Evolutionary conservation across 1,140 invertebrate species (phyloP), one percentile per base, ranked within the genome.

Genomic region (Ips typographus): DNA sequence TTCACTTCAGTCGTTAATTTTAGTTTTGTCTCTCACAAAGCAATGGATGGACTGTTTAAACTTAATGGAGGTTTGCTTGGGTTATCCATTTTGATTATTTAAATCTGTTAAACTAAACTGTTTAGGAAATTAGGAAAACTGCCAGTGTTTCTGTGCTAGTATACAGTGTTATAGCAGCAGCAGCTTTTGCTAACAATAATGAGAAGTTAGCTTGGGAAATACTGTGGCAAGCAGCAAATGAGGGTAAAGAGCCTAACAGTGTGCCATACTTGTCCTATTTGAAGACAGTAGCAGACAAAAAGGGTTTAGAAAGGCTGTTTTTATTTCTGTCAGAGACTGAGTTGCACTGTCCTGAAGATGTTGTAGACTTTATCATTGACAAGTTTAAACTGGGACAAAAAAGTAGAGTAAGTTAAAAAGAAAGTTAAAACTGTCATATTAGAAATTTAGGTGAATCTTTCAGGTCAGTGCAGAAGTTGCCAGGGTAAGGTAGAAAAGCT

Each of bases 401-500:
- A 68, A 52, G 22, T 41, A 70, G 40, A 64, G 69, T 71, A 71
- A 65, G 69, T 47, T 49, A 8, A 49, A 49, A 43, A 64, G 69
- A 65, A 71, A 65, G 69, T 47, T 49, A 8, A 49, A 49, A 43
- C 42, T 55, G 42, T 66, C 37, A 63, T 59, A 36, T 51, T 67
- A 38, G 42, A 51, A n/a, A 52, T 6, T 38, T 71, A 68, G 52
- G 68, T 78, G 72, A 68, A 74, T 83, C 83, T 73, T 74, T 89
- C 85, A 72, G 89, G 88, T 3, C 75, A 78, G 22, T 94, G 91
- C 79, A 53, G 62, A 8, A 76, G 72, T 51, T 93, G 91, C 80
- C 80, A 82, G 40, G 74, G 79, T 60, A 76, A 74, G 43, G 77
- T 93, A 55, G 68, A 82, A 22, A 74, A 79, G 58, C 79, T 86